Evolutionary conservation across 1,140 invertebrate species (phyloP).

Genomic region (Choristoneura fumiferana): DNA sequence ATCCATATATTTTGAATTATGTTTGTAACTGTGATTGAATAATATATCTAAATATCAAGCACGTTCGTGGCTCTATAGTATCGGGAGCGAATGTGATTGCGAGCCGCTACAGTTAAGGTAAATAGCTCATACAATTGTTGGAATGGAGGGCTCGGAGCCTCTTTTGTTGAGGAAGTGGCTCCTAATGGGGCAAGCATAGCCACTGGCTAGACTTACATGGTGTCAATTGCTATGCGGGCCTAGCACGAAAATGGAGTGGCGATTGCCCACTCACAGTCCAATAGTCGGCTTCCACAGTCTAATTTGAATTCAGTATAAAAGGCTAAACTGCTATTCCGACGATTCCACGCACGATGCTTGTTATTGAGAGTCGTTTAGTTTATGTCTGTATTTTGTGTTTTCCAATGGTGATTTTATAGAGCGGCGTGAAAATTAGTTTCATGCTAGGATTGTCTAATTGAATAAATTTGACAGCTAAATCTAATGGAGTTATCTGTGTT

Average conservation of each 20-base stretch:
- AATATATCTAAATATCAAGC: slow-evolving; percentile 48
- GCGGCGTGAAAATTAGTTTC: too few species aligned
- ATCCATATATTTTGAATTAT: too few species aligned
- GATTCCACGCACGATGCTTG: slow-evolving; percentile 20
- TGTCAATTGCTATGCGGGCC: slow-evolving; percentile 54
- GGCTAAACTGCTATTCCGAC: slow-evolving; percentile 40
- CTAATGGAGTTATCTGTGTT: too few species aligned
- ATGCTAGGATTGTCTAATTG: too few species aligned
- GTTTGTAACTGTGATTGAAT: too few species aligned
- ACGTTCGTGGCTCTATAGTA: slow-evolving; percentile 27
- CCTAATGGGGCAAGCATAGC: slow-evolving; percentile 60
- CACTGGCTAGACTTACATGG: slow-evolving; percentile 65
- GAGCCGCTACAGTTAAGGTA: slow-evolving; percentile 68
- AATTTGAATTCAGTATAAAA: slow-evolving; percentile 53
- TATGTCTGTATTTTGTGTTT: slow-evolving; percentile 12
- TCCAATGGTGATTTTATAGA: not conserved
- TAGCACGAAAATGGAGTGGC: slow-evolving; percentile 35
- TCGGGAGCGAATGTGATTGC: slow-evolving; percentile 61
- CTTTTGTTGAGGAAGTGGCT: slow-evolving; percentile 71
- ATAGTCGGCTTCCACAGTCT: slow-evolving; percentile 30
- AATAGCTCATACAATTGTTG: slow-evolving; percentile 77
- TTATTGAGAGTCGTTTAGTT: not conserved
- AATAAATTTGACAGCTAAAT: too few species aligned
- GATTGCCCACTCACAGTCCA: slow-evolving; percentile 38
- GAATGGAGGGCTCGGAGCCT: slow-evolving; percentile 60